Evolutionary conservation across 2,113 vertebrate genomes (phyloP), one percentile per base, ranked within the genome.

Genomic region (Burhinus oedicnemus): DNA sequence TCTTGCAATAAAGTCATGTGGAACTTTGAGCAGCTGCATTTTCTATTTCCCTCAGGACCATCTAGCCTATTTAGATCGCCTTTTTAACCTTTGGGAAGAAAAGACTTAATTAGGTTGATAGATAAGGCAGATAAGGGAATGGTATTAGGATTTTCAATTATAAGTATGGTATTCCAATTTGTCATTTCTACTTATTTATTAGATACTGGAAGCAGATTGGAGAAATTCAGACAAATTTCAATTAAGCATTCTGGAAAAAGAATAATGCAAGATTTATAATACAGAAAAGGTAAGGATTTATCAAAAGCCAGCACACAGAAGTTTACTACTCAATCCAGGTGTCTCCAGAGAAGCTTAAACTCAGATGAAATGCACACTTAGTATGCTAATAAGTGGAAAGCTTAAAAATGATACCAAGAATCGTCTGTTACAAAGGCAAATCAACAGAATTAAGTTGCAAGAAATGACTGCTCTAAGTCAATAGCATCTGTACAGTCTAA

Each of bases 81-180:
- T 89, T 87, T 76, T 75, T 79, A 95, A 96, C 90, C 92, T 94
- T 80, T 69, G 55, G 81, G 87, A 95, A 95, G 68, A 36, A 36
- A 62, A 90, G n/a, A 80, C 86, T 95, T 95, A 95, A 97, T 95
- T 86, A 95, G 95, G 83, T 62, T 83, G 87, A 96, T 72, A 95
- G 89, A 83, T 96, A 92, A 81, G 36, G 74, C 89, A 91, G 89
- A 94, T 83, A 92, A 60, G 49, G 85, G 80, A 89, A 92, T 49
- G n/a, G 68, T 61, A 92, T 32, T 26, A 91, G 30, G 72, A 66
- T 81, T 85, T 96, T 89, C 84, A 96, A 93, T 97, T 97, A 68
- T 49, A 89, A 92, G 30, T 81, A 89, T 18, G 8, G 64, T 62
- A 86, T 93, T 95, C 80, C 45, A 91, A 71, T 88, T 77, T 71